Evolutionary conservation across 2,113 vertebrate species (phyloP), one percentile per base, ranked within the genome.

Genomic region (Pelecanus crispus): DNA sequence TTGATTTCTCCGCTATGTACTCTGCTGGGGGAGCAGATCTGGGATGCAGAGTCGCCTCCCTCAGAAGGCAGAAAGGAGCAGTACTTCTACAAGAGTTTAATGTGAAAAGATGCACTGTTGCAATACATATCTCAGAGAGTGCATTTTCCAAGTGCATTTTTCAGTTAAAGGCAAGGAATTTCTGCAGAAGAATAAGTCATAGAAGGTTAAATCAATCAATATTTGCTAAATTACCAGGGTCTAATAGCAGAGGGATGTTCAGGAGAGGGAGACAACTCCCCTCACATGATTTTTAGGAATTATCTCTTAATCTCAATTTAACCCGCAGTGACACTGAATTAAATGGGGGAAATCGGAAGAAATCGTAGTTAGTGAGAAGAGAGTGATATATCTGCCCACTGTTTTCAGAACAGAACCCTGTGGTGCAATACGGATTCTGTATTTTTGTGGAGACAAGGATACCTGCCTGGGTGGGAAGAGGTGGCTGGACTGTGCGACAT

Each of bases 391-490:
- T 88, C 78, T 92, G 83, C 88, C 91, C 82, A 68, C 86, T 75
- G 87, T 74, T 87, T 92, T 85, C 92, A 93, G 86, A 73, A 87
- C 86, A 95, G 94, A 94, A 83, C 96, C 95, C 93, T 91, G 53
- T 81, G 88, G 89, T 87, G 95, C 77, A 31, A 55, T 45, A 95
- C 18, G n/a, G 94, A 92, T 93, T 92, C 95, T 94, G 81, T 97
- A 94, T 95, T 97, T 97, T 86, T 95, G 95, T 94, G 97, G 96
- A 88, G 92, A 50, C 59, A 9, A 95, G 95, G 87, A 31, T 56
- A 52, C 92, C 92, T 92, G 88, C 94, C 91, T 49, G 86, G 47
- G 88, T 45, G 85, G 95, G 92, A 92, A 91, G 80, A 84, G 82
- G 85, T 82, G 96, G 83, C 96, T 94, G 97, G 96, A 87, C 96